Conservation (phyloP, 2,888 invertebrate genomes). For the Chaetoderma sp. region DNA sequence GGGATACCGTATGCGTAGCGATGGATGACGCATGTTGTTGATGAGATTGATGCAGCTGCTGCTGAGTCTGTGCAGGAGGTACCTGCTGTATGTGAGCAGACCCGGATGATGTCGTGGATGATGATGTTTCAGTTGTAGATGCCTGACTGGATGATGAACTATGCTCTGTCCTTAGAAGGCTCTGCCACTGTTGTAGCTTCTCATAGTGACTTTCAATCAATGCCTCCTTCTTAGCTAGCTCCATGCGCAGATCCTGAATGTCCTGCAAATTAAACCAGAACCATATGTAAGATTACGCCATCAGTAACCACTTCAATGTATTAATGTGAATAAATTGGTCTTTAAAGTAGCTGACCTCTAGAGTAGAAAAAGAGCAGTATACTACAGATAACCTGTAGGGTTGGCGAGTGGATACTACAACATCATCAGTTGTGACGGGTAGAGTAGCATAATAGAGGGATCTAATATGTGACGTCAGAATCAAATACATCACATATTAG, state of each 20-base stretch:
- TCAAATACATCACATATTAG: no score
- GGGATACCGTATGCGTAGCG: constrained; percentile 13
- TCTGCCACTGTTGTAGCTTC: constrained; percentile 92
- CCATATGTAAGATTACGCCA: background rate
- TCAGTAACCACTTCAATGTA: no score
- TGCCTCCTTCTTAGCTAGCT: constrained; percentile 90
- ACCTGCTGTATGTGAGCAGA: background rate
- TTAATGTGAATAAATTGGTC: background rate
- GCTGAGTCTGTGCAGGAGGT: constrained; percentile 11
- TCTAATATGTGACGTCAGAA: no score
- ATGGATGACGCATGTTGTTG: constrained; percentile 22
- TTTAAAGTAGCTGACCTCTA: no score
- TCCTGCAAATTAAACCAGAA: constrained; percentile 72
- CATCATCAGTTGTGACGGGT: no score
- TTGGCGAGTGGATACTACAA: no score
- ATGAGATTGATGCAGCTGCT: constrained; percentile 17
- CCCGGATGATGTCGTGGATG: constrained; percentile 11
- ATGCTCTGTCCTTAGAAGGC: constrained; percentile 73
- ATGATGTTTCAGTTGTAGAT: background rate
- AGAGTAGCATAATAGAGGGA: no score
- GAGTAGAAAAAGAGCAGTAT: no score
- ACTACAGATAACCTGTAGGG: no score
- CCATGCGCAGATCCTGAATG: constrained; percentile 85
- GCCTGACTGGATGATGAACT: constrained; percentile 22
- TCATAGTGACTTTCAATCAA: constrained; percentile 89